phyloP scores from a whole-genome alignment of 2,888 invertebrate species.

The Malthinus seriepunctatus region DNA sequence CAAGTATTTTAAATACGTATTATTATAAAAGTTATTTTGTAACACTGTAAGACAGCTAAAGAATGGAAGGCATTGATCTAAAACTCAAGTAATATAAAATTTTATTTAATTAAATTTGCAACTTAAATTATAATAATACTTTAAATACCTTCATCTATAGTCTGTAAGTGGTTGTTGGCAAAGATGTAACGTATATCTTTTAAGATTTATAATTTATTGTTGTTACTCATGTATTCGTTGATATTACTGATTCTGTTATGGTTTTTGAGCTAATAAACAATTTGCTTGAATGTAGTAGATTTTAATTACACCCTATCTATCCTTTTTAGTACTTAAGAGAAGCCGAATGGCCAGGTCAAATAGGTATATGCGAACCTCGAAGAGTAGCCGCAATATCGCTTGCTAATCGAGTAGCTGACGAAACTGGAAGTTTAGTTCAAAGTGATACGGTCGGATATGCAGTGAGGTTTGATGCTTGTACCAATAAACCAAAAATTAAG shows the following conservation, averaged over 20 bases:
- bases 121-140: too few relatives aligned
- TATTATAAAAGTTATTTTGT: too few relatives aligned
- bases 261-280: conserved; percentile 29
- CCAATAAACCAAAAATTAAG: conserved; percentile 71
- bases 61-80: too few relatives aligned
- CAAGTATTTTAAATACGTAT: too few relatives aligned
- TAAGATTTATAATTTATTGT: conserved; percentile 1
- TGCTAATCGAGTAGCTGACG: conserved; percentile 87
- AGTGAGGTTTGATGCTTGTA: conserved; percentile 76
- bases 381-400: conserved; percentile 88
- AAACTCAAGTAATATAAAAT: too few relatives aligned
- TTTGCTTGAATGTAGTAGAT: conserved; percentile 15
- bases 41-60: too few relatives aligned
- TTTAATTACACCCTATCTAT: conserved; percentile 4
- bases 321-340: conserved; percentile 81
- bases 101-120: too few relatives aligned
- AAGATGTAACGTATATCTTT: too few relatives aligned
- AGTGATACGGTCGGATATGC: conserved; percentile 79
- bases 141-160: too few relatives aligned
- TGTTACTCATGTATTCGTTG: conserved; percentile 3
- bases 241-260: not conserved
- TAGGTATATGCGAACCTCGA: conserved; percentile 92
- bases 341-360: conserved; percentile 80
- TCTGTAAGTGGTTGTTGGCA: too few relatives aligned
- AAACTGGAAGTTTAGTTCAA: conserved; percentile 78